These are phyloP conservation scores for Drosophila saltans DNA, from an alignment of 1,140 invertebrate genomes.

Conservation along the genomic window DNA sequence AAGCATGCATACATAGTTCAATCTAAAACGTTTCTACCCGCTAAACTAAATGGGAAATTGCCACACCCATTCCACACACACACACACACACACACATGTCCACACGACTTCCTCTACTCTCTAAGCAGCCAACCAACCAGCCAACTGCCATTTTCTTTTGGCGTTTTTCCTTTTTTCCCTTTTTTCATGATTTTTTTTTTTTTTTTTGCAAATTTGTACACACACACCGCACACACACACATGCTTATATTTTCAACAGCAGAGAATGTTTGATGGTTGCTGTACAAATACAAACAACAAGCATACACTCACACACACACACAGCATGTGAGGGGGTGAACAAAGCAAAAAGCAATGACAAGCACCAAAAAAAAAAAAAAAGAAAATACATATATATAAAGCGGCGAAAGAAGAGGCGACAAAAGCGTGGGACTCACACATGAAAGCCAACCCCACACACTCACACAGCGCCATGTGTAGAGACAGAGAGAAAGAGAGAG, in stretches of 20 bases:
- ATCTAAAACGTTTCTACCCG: conserved; percentile 73
- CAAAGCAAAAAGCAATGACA: conserved; percentile 45
- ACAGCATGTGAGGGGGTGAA: conserved; percentile 57
- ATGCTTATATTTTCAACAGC: conserved; percentile 58
- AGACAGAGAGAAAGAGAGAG: too few relatives aligned
- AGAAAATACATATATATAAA: not conserved
- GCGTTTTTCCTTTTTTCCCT: conserved; percentile 13
- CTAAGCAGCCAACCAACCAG: conserved; percentile 1
- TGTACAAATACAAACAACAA: conserved; percentile 78
- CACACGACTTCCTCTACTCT: not conserved
- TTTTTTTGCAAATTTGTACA: conserved; percentile 58
- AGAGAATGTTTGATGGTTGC: conserved; percentile 80
- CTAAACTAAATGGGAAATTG: conserved; percentile 74
- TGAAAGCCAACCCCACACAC: conserved; percentile 24
- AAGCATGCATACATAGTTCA: conserved; percentile 70
- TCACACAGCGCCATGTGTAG: too few relatives aligned
- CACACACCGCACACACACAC: conserved; percentile 30
- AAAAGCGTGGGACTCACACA: conserved; percentile 69
- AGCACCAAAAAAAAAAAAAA: conserved; percentile 27
- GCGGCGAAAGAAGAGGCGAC: conserved; percentile 44
- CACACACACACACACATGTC: conserved; percentile 14
- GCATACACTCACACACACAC: conserved; percentile 42
- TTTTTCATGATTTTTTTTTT: not conserved
- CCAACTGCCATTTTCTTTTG: conserved; percentile 74
- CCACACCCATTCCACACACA: conserved; percentile 45